Conservation (phyloP, 2,113 vertebrate genomes). For the Heptranchias perlo region DNA sequence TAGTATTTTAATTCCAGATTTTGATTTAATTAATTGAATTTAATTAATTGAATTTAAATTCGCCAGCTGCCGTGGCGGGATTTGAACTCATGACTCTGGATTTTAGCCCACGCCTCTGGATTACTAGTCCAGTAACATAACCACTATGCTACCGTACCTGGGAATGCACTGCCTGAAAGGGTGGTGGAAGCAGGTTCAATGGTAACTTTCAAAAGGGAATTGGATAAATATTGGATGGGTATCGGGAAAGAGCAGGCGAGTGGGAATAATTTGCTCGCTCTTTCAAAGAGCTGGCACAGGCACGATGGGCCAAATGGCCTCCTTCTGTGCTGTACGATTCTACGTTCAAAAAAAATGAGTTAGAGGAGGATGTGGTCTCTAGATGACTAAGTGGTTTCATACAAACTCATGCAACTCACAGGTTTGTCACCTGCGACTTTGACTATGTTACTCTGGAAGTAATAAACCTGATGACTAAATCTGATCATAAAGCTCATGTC, state of each 20-base stretch:
- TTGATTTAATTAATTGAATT: too few relatives aligned
- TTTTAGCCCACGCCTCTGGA: too few relatives aligned
- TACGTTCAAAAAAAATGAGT: background rate
- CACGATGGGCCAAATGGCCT: background rate
- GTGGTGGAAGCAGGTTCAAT: background rate
- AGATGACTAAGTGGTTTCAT: background rate
- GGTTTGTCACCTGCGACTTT: background rate
- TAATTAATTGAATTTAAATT: too few relatives aligned
- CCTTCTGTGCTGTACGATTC: background rate
- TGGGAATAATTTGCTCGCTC: background rate
- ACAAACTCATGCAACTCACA: background rate
- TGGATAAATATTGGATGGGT: background rate
- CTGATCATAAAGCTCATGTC: background rate
- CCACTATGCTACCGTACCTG: too few relatives aligned
- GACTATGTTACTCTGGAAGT: background rate
- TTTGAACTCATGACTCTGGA: too few relatives aligned
- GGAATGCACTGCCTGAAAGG: background rate
- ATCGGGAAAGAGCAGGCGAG: background rate
- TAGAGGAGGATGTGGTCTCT: conserved; percentile 19
- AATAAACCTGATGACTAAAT: too few relatives aligned
- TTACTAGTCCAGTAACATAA: too few relatives aligned
- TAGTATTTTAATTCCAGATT: too few relatives aligned
- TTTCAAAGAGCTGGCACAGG: background rate
- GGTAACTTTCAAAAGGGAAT: background rate
- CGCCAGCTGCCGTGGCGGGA: too few relatives aligned